Evolutionary conservation across 2,888 invertebrate species (phyloP).

Genomic region (Tenodera sinensis): DNA sequence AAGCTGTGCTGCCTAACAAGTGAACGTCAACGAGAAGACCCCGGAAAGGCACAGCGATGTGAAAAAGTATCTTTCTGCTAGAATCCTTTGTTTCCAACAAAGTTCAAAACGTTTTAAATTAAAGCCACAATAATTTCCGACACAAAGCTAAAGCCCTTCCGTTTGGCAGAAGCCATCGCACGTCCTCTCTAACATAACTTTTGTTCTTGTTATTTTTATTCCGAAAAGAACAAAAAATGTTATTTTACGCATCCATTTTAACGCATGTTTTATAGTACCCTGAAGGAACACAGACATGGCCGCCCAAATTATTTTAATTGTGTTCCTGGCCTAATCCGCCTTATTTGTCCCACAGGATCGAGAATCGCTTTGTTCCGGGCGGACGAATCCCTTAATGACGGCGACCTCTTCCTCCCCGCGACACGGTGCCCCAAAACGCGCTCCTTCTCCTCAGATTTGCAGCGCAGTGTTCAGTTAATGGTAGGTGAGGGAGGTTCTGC

Average conservation of each 20-base stretch:
- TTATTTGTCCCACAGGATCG: not conserved
- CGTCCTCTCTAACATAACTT: not conserved
- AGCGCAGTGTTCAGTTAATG: not conserved
- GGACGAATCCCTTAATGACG: not conserved
- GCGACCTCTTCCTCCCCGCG: not conserved
- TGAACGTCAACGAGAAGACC: no score
- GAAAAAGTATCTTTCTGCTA: no score
- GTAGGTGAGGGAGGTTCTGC: not conserved
- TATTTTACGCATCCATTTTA: not conserved
- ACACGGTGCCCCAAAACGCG: not conserved
- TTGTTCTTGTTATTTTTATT: not conserved
- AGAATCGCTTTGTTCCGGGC: not conserved
- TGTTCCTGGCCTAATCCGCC: not conserved
- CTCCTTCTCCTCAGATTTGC: not conserved
- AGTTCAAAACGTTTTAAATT: no score
- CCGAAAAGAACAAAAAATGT: not conserved
- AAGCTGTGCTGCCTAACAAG: no score
- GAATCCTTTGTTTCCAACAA: no score
- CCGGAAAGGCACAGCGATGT: no score
- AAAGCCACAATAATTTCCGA: no score
- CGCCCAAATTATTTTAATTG: not conserved
- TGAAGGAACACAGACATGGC: not conserved
- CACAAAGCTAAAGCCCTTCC: no score
- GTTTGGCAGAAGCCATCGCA: not conserved
- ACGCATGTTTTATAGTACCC: not conserved